Evolutionary conservation across 2,113 vertebrate species (phyloP).

Genomic region (Cathartes aura): DNA sequence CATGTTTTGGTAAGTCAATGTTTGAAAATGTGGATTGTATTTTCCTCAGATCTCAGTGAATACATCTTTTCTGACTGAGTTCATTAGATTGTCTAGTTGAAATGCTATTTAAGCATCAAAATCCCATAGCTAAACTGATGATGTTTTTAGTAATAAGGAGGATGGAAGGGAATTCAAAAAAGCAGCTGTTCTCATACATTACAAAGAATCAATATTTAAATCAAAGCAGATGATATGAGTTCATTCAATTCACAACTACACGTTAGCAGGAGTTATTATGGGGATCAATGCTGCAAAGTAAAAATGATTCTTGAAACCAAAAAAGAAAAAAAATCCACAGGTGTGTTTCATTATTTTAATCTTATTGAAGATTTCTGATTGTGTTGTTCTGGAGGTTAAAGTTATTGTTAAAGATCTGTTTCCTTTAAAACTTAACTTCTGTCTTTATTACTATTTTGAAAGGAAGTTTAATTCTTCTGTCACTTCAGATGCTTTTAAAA

Average conservation of each 20-base stretch:
- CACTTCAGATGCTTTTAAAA: background rate
- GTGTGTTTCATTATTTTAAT: background rate
- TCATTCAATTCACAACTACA: background rate
- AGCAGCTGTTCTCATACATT: conserved; percentile 23
- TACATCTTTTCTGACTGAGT: background rate
- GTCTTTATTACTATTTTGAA: background rate
- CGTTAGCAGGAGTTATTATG: background rate
- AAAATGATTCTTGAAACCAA: background rate
- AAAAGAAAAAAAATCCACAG: background rate
- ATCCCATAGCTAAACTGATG: background rate
- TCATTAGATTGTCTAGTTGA: background rate
- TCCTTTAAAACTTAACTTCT: background rate
- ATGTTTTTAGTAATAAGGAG: background rate
- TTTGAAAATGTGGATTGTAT: background rate
- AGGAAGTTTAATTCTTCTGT: background rate
- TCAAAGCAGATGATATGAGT: conserved; percentile 21
- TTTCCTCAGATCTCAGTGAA: background rate
- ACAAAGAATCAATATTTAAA: conserved; percentile 47
- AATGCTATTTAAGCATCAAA: conserved; percentile 7
- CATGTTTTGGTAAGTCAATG: background rate
- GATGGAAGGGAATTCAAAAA: conserved; percentile 28
- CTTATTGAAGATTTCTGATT: background rate
- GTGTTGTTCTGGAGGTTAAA: background rate
- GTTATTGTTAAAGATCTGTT: background rate
- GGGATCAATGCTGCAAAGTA: background rate